These are phyloP conservation scores for Apamea anceps DNA, from an alignment of 2,888 invertebrate genomes.

Conservation along the genomic window DNA sequence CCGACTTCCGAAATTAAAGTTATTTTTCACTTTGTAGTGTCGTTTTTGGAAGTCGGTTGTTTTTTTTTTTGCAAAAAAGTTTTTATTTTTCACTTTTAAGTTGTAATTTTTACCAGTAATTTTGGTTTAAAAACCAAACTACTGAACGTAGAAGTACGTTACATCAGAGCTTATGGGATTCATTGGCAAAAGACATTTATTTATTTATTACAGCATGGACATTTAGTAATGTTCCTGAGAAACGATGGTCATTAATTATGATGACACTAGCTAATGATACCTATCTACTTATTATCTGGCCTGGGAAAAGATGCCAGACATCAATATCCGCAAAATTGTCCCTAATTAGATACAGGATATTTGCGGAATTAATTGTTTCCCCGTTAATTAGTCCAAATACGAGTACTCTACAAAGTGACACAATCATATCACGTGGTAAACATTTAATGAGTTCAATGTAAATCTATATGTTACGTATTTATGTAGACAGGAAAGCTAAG, in stretches of 20 bases:
- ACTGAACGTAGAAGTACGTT: background rate
- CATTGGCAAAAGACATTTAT: background rate
- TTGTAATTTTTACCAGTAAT: no score
- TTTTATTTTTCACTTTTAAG: no score
- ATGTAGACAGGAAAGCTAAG: background rate
- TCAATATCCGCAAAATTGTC: background rate
- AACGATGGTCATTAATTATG: background rate
- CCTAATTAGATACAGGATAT: background rate
- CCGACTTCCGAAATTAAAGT: no score
- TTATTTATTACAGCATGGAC: no score
- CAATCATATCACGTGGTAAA: constrained; percentile 6
- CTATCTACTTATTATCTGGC: background rate
- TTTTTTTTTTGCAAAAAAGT: no score
- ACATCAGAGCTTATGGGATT: background rate
- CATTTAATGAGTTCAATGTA: constrained; percentile 18
- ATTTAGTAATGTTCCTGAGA: background rate
- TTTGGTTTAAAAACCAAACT: no score
- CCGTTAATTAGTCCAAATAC: constrained; percentile 4
- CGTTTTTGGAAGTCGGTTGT: no score
- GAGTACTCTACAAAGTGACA: background rate
- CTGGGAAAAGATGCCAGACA: background rate
- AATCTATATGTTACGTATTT: background rate
- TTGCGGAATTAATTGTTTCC: constrained; percentile 1
- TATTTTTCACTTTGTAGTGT: no score
- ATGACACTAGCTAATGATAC: background rate